Evolutionary conservation across 92 coral and sea anemone genomes (phyloP), one percentile per base, ranked within the genome.

Genomic region (Palythoa grandiflora): DNA sequence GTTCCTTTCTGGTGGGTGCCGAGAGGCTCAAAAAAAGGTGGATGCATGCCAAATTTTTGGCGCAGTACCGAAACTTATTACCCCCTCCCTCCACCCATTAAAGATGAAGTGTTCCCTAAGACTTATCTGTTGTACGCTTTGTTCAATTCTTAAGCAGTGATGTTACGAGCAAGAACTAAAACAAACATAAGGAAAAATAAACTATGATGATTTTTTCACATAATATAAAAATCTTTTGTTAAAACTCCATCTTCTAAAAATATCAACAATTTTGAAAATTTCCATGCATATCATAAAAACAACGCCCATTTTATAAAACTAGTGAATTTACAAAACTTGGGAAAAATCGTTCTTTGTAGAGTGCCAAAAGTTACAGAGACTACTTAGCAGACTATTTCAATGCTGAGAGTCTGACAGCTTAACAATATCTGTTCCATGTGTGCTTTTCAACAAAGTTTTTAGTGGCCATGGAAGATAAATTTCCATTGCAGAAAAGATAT

Each of bases 401-500:
- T 1, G 21, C 54, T 8, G 77, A 73, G 80, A 89, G 78, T 52
- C 85, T 89, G 50, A 77, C 76, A 53, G 72, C 78, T 57, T 17
- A 44, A 48, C 89, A 89, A 83, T 50, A 84, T 17, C 68, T 59
- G 85, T 84, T 89, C 51, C 86, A 66, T 53, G 55, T 89, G 89
- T 89, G 89, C 60, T 60, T 84, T 38, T 79, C 72, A 50, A 76
- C 73, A 84, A 84, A 75, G 19, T 84, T 76, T 35, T 84, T 77
- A 19, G 84, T 84, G 15, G 86, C 80, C 89, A 84, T 75, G 20
- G 61, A 19, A 2, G 92, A 89, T 66, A 84, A 77, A 80, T 88
- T 83, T 14, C 88, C 88, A 52, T 79, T 55, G 73, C 91, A 88
- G 57, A 84, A 77, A 55, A 91, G 84, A 16, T 87, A 71, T 51